Evolutionary conservation across 2,797 vertebrate species (phyloP), one percentile per base, ranked within the genome.

Genomic region (Erpetoichthys calabaricus): DNA sequence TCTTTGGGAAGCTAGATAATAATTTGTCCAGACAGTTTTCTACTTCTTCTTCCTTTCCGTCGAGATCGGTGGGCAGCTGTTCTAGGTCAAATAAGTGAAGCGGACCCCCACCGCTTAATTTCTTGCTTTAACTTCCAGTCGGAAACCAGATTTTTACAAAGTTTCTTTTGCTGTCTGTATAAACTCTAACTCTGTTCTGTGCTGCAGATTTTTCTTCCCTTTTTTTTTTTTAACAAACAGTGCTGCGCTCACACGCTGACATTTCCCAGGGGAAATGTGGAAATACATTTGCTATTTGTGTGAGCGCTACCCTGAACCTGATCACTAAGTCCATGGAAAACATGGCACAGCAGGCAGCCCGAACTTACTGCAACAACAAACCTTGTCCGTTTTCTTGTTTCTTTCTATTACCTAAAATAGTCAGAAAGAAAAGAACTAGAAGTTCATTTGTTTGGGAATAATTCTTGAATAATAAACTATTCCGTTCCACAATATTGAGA

Each of bases 1-100:
- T 84, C 75, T 76, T 65, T 82, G 80, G 78, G 80, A 77, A 63
- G 74, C 65, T 65, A 65, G 69, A 68, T 77, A 71, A 77, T 74
- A 73, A 72, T 62, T 63, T 66, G 63, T 47, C 63, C 67, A 72
- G 62, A 69, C 61, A 60, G 57, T 69, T 59, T 57, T 68, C 68
- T 70, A 69, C 68, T 70, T 71, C 71, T 71, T 68, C 65, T 73
- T 66, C 60, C 58, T 62, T 60, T 62, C 58, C 67, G 54, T 59
- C 67, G 65, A 70, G 61, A 60, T 73, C 62, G 61, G 59, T 67
- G 58, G 71, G 73, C 75, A 75, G 78, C 74, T 80, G 80, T 75
- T 78, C 67, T 72, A 65, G 74, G 70, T 73, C 76, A 75, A 59
- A 62, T 43, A n/a, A 74, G 62, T 53, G 59, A 63, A 49, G 72